Conservation (phyloP, 2,113 vertebrate species). For the Promerops cafer region DNA sequence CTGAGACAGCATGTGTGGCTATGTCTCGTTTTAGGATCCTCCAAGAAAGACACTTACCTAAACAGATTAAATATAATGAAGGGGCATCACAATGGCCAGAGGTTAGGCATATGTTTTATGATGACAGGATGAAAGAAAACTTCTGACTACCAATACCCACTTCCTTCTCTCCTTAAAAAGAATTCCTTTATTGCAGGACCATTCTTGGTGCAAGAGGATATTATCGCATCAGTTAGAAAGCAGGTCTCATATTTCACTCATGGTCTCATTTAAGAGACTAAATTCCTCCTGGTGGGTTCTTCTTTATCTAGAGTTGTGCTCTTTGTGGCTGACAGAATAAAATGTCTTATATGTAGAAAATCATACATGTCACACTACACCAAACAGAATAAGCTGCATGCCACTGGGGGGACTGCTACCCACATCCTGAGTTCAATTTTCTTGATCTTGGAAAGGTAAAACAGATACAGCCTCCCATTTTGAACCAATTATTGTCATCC, state of each 20-base stretch:
- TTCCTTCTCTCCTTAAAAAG: background rate
- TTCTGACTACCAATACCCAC: fast-evolving
- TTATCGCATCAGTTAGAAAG: background rate
- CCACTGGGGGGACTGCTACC: background rate
- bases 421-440: background rate
- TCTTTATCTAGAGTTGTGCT: background rate
- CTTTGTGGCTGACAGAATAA: background rate
- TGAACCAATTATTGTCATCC: background rate
- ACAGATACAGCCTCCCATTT: background rate
- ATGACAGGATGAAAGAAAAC: background rate
- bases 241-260: background rate
- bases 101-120: background rate
- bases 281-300: background rate
- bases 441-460: background rate
- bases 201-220: background rate
- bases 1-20: background rate
- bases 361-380: background rate
- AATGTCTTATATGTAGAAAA: background rate
- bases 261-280: background rate
- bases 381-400: background rate
- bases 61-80: background rate
- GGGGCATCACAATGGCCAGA: background rate
- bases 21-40: background rate
- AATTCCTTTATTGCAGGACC: background rate
- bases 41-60: background rate